phyloP scores from a whole-genome alignment of 2,797 vertebrate genomes.

The Pangasius larnaudii region DNA sequence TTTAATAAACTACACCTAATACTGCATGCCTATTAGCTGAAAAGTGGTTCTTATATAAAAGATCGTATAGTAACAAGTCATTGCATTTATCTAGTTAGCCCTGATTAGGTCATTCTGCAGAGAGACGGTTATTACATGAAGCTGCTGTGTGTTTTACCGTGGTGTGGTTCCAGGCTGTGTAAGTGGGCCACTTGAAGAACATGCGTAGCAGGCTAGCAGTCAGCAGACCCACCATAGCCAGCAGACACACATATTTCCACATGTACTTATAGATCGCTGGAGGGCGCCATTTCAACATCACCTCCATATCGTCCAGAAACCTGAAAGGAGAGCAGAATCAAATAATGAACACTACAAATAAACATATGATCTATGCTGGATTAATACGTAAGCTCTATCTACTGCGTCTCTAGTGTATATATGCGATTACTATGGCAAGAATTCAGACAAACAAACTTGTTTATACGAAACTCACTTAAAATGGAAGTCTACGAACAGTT shows the following conservation, averaged over 20 bases:
- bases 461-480: not conserved
- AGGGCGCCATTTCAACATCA: slow-evolving; percentile 78
- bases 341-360: not conserved
- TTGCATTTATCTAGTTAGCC: not conserved
- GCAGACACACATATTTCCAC: slow-evolving; percentile 80
- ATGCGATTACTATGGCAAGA: not conserved
- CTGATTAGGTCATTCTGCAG: not conserved
- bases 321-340: slow-evolving; percentile 63
- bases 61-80: not conserved
- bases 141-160: slow-evolving; percentile 69
- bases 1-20: not conserved
- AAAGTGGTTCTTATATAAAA: not conserved
- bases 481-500: not conserved
- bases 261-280: slow-evolving; percentile 80
- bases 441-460: not conserved
- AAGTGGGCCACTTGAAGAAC: slow-evolving; percentile 74
- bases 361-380: not conserved
- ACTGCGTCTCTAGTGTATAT: not conserved
- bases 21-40: not conserved
- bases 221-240: slow-evolving; percentile 77
- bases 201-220: slow-evolving; percentile 73
- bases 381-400: not conserved
- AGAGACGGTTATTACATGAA: not conserved
- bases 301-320: slow-evolving; percentile 80
- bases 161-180: slow-evolving; percentile 81